These are phyloP conservation scores for Sapayoa aenigma DNA, from an alignment of 2,113 vertebrate genomes.

Conservation along the genomic window DNA sequence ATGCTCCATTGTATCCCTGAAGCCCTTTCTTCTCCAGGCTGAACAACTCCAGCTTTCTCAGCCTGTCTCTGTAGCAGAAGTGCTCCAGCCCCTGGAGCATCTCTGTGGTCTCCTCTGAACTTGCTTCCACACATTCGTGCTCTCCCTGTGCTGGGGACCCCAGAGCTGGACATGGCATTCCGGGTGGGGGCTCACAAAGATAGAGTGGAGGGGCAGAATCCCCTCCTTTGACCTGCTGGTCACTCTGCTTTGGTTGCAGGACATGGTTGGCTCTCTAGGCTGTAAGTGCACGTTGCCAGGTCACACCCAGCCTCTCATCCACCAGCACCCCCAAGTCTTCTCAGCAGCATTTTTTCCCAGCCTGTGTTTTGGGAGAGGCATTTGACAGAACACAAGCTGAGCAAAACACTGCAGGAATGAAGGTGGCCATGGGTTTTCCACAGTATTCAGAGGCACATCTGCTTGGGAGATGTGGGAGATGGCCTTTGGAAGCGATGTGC, in stretches of 20 bases:
- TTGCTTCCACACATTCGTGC: neutral
- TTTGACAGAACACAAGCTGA: neutral
- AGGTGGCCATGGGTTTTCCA: fast-evolving
- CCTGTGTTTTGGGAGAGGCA: neutral
- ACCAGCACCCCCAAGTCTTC: neutral
- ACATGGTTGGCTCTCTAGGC: neutral
- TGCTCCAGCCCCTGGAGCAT: neutral
- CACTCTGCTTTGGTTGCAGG: neutral
- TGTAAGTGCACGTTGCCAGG: neutral
- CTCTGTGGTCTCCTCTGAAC: neutral
- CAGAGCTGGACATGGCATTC: neutral
- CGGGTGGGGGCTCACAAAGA: neutral
- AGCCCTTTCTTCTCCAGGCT: neutral
- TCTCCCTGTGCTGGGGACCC: neutral
- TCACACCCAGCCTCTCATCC: neutral
- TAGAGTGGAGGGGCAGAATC: neutral
- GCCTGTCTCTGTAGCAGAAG: neutral
- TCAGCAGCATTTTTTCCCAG: neutral
- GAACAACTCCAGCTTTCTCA: neutral
- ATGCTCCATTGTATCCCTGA: neutral
- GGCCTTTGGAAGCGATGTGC: neutral
- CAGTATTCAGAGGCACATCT: neutral
- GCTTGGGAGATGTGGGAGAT: neutral
- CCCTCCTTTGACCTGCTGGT: neutral
- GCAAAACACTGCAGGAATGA: neutral